A percentile compares a stretch with the other conserved stretches of the same genome.
These are phyloP conservation scores for Sthenelais limicola DNA, from an alignment of 2,888 invertebrate genomes.

Conservation along the genomic window DNA sequence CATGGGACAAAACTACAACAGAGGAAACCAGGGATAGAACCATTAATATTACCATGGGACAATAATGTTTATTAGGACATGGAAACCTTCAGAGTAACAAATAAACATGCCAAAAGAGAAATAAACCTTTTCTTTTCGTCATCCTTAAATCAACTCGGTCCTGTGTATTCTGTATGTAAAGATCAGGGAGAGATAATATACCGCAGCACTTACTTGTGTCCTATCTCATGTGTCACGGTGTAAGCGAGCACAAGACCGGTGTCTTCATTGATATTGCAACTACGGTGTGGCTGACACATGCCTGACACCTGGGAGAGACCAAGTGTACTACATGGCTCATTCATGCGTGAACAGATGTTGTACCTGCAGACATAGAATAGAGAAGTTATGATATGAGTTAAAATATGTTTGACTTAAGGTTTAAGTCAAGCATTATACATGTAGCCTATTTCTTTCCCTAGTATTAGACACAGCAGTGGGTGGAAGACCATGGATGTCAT, in stretches of 20 bases:
- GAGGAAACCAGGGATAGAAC: too few relatives aligned
- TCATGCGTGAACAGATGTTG: constrained; percentile 73
- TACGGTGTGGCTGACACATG: constrained; percentile 87
- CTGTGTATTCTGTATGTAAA: background rate
- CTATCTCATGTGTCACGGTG: constrained; percentile 91
- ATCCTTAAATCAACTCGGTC: background rate
- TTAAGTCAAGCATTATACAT: too few relatives aligned
- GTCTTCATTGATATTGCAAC: constrained; percentile 93
- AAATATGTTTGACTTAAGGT: too few relatives aligned
- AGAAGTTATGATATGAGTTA: too few relatives aligned
- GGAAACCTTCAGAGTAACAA: too few relatives aligned
- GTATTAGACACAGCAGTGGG: too few relatives aligned
- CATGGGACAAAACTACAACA: too few relatives aligned
- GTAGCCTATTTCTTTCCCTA: too few relatives aligned
- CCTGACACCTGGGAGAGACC: constrained; percentile 92
- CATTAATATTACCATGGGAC: too few relatives aligned
- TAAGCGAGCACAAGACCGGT: constrained; percentile 90
- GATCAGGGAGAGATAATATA: background rate
- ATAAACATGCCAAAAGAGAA: too few relatives aligned
- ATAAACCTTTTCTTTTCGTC: background rate
- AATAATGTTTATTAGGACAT: too few relatives aligned
- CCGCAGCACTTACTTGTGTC: constrained; percentile 86
- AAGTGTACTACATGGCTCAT: constrained; percentile 77
- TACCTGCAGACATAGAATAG: constrained; percentile 68
- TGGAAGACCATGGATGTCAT: too few relatives aligned